phyloP scores from a whole-genome alignment of 2,888 invertebrate species.

The Baronia brevicornis region DNA sequence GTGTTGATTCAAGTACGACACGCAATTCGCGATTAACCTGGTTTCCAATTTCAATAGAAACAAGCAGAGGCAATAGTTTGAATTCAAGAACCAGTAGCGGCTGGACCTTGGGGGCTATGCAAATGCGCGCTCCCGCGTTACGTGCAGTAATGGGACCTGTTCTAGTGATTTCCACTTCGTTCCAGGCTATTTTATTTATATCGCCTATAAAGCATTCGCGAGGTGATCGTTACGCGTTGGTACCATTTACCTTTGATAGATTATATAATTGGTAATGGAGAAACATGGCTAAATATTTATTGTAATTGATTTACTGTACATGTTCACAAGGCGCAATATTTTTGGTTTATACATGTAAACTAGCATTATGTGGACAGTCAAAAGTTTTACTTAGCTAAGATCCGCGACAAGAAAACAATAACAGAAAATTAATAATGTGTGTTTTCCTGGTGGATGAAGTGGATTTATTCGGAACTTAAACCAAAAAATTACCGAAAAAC shows the following conservation, averaged over 20 bases:
- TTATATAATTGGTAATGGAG: not conserved
- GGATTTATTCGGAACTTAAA: no score
- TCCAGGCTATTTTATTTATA: constrained; percentile 46
- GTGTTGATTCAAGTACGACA: not conserved
- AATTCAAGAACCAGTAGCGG: constrained; percentile 16
- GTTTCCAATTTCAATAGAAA: constrained; percentile 6
- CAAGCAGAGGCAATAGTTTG: constrained; percentile 17
- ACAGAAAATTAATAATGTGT: no score
- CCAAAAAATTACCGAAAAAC: no score
- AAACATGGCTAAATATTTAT: not conserved
- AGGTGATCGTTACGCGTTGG: no score
- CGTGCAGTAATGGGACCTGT: constrained; percentile 55
- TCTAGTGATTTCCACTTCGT: constrained; percentile 56
- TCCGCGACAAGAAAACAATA: no score
- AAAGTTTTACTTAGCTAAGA: no score
- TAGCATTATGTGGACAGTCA: no score
- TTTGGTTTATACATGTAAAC: no score
- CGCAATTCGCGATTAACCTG: constrained; percentile 10
- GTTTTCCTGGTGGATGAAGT: no score
- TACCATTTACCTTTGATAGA: constrained; percentile 15
- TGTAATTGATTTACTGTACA: constrained; percentile 1
- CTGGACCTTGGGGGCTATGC: constrained; percentile 37
- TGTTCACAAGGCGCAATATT: no score
- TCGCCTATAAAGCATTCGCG: constrained; percentile 28
- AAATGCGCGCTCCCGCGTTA: constrained; percentile 57